Evolutionary conservation across 2,888 invertebrate genomes (phyloP), one percentile per base, ranked within the genome.

Genomic region (Tinea pellionella): DNA sequence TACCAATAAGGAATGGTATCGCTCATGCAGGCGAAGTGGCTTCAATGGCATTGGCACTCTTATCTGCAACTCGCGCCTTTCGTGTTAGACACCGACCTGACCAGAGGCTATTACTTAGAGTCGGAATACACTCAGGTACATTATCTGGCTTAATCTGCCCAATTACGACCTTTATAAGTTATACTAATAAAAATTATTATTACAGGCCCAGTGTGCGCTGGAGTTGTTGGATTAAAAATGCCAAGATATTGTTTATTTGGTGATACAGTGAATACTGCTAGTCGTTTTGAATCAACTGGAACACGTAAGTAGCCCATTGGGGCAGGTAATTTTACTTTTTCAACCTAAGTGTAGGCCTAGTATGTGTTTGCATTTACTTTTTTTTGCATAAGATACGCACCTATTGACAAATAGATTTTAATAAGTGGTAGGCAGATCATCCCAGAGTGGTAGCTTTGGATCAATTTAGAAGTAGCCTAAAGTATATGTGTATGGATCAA

Each of bases 11-110:
- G 62, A 97, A 97, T 76, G 96, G 95, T 30, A 93, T 94, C 70
- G 89, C 92, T 61, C 98, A 98, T 78, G 98, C 97, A 0, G 94
- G 94, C 1, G 97, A 98, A 86, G 94, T 98, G 65, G 96, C 96
- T 11, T 93, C 96, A 9, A 97, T 98, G 96, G 96, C 97, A 0
- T 79, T 98, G 60, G 93, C 94, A 65, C 88, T 98, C 60, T 87
- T 98, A 47, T 90, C 93, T 30, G 94, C 94, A 58, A 93, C 97
- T 58, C 90, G 93, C 66, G 92, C 93, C 68, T 98, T 98, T 82
- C 91, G 92, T 66, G 96, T 98, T 63, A 89, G 96, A 3, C 98
- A 98, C 77, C 89, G 95, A 56, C 96, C 97, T 2, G 89, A 90
- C 15, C 95, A 96, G 66, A 92, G 94, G 65, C 88, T 98, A 15